Evolutionary conservation across 1,140 invertebrate genomes (phyloP), one percentile per base, ranked within the genome.

Genomic region (Periplaneta americana): DNA sequence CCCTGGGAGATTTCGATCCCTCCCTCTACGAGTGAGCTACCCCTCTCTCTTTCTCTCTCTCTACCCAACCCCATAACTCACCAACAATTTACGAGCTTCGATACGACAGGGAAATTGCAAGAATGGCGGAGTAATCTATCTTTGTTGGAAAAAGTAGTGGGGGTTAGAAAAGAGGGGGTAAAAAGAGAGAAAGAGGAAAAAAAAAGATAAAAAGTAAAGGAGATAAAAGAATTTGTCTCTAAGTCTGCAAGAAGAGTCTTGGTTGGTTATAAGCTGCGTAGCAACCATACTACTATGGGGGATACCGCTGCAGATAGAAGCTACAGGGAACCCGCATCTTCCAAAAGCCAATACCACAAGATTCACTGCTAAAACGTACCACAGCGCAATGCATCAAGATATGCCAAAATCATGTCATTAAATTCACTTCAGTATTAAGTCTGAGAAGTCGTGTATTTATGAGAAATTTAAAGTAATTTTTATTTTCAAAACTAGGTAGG

Each of bases 41-140:
- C 91, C 90, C 90, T 48, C 36, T 31, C 75, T 37, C 36, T 34
- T 32, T 28, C 28, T 74, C 39, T 75, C 75, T 32, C 15, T 31
- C 80, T 34, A 34, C 92, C 91, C 91, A 88, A 91, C 91, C 91
- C 91, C 90, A 92, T 93, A 93, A 92, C 92, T 93, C 92, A 92
- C 91, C 85, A 89, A 87, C 91, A 91, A 93, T 93, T 93, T 93
- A 93, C 91, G 92, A 92, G 91, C 91, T 89, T 92, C 92, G 92
- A 92, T 92, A 92, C 92, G 92, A 93, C 92, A 93, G 92, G 91
- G 92, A 93, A 92, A 93, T 93, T 93, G 92, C 92, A 92, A 93
- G 92, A 93, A 93, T 93, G 92, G 92, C 91, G 91, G 92, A 91
- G 91, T 92, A 92, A 93, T 92, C 92, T 92, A 92, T 93, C 92